A percentile compares a stretch with the other conserved stretches of the same genome.
phyloP scores from a whole-genome alignment of 2,888 invertebrate genomes.

The Marasmarcha lunaedactyla region DNA sequence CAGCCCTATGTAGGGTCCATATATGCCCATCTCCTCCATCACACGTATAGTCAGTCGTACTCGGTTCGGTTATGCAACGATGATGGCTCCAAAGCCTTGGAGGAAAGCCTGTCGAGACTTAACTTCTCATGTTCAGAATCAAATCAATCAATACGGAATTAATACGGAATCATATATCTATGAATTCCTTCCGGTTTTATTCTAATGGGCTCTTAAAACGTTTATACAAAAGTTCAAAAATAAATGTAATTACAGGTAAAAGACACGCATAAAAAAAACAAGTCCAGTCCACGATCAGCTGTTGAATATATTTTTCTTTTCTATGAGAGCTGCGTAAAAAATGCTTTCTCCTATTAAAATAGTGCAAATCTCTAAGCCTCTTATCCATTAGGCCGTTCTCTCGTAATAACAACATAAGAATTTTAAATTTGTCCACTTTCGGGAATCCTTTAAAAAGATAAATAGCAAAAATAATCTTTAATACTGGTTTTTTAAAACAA shows the following conservation, averaged over 20 bases:
- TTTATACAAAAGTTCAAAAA: conserved; percentile 5
- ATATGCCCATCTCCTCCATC: too few species aligned
- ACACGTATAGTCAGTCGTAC: too few species aligned
- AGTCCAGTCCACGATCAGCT: neutral
- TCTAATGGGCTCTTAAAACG: too few species aligned
- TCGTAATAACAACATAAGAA: conserved; percentile 21
- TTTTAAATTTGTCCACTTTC: conserved; percentile 19
- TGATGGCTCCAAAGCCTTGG: too few species aligned
- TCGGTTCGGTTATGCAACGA: too few species aligned
- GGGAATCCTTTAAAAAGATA: conserved; percentile 45
- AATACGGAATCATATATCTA: too few species aligned
- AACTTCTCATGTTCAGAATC: too few species aligned
- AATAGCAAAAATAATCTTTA: conserved; percentile 31
- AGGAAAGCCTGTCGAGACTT: too few species aligned
- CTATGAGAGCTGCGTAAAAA: neutral
- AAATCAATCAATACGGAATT: too few species aligned
- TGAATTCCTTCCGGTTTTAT: too few species aligned
- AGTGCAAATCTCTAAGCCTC: conserved; percentile 16
- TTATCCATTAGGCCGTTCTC: conserved; percentile 31
- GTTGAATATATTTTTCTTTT: neutral
- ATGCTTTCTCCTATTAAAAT: neutral
- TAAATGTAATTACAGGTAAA: conserved; percentile 5
- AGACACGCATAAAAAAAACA: neutral
- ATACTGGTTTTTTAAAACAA: conserved; percentile 21
- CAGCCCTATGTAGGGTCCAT: too few species aligned